Percentiles rank a stretch among this genome's conserved stretches.
phyloP scores from a whole-genome alignment of 2,797 vertebrate genomes.

The Adelosebastes latens region DNA sequence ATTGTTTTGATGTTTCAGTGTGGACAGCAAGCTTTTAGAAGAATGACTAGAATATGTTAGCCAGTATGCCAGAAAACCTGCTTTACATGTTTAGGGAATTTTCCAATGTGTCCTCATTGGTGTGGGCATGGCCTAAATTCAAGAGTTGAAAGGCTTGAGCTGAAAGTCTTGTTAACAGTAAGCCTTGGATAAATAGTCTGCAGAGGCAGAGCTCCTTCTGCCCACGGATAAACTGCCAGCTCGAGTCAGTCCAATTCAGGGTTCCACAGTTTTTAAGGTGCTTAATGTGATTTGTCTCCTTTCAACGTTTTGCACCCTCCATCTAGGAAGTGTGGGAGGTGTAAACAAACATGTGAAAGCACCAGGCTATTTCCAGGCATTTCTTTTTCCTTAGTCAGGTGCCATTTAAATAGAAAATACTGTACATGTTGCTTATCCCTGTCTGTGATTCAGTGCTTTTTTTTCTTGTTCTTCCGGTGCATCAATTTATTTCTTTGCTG shows the following conservation, averaged over 20 bases:
- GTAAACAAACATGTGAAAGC: constrained; percentile 63
- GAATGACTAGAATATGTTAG: background rate
- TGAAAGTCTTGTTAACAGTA: constrained; percentile 58
- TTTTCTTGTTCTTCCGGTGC: background rate
- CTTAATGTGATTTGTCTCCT: constrained; percentile 60
- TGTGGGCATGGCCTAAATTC: constrained; percentile 49
- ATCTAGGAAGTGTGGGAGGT: constrained; percentile 53
- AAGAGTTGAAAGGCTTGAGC: constrained; percentile 42
- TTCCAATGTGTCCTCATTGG: constrained; percentile 21
- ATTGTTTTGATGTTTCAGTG: background rate
- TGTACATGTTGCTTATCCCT: background rate
- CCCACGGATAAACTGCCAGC: constrained; percentile 57
- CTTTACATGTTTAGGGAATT: constrained; percentile 23
- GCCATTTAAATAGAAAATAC: constrained; percentile 32
- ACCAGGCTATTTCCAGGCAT: constrained; percentile 51
- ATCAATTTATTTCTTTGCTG: background rate
- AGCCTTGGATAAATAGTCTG: constrained; percentile 53
- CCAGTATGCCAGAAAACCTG: background rate
- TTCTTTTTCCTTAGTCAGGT: constrained; percentile 20
- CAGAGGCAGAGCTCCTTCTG: constrained; percentile 55
- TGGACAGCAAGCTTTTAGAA: background rate
- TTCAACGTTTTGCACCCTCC: constrained; percentile 54
- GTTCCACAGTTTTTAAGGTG: constrained; percentile 47
- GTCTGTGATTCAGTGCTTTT: background rate
- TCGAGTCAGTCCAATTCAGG: constrained; percentile 51